Base-by-base conservation (phyloP, 2,797 vertebrate species). In the Mormyrus hasselquistii region DNA sequence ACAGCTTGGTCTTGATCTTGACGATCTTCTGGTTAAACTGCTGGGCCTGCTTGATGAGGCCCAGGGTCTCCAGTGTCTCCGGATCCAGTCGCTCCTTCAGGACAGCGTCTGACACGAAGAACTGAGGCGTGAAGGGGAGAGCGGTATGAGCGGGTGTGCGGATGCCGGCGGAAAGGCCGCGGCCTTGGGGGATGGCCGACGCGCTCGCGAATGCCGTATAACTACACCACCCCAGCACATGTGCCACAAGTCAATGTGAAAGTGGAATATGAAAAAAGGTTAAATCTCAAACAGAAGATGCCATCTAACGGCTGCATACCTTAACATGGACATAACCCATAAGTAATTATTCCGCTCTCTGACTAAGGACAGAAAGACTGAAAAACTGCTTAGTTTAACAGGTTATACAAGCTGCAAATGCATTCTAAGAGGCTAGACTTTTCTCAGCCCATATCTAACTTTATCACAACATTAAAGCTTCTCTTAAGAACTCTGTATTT, bases 11-110 rank as follows among this genome's bases (percentile, higher is more conserved):
- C 95, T 99, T 99, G 95, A 99, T 99, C 96, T 99, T 99, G 88
- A 99, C 98, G 90, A 98, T 99, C 95, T 99, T 99, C 94, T 99
- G 99, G 94, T 99, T 99, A 94, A 99, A 99, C 91, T 99, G 98
- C 91, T 98, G 97, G 86, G 99, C 98, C 90, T 99, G 98, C 93
- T 99, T 99, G 93, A 99, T 99, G 87, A 99, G 97, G 87, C 99
- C 98, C 90, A 99, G 95, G 1, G 98, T 97, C 93, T 99, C 99
- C 91, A 99, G 94, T 0, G 98, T 99, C 95, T 99, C 98, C 89
- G 99, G 98, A 93, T 99, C 98, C 89, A 99, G 94, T 9, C 99
- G 96, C 92, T 99, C 98, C 93, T 99, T 99, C 44, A 99, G 94
- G 91, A 99, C 96, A 86, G 95, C 97, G 91, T 99, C 98, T 49